Base-by-base conservation (phyloP, 2,888 invertebrate species). In the Cataglyphis cursor region DNA sequence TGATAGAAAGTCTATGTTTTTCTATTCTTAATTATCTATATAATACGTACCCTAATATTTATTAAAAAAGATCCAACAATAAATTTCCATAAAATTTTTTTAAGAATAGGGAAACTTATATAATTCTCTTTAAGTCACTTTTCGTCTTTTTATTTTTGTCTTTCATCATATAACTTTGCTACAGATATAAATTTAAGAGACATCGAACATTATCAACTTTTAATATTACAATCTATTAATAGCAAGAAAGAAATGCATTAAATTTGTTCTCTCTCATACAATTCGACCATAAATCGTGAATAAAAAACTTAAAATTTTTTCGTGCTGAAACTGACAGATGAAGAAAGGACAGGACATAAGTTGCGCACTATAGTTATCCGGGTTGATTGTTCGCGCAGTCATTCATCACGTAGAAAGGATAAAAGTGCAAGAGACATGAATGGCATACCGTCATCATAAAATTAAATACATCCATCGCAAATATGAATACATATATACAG, bases 231-330 rank as follows among this genome's bases (percentile, higher is more conserved):
- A 51, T 51, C n/a, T 35, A 21, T 51, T 31, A 70, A 51, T 35
- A 31, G n/a, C 9, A 31, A 31, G 28, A 9, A 51, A 54, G 35
- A 10, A 70, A 48, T 35, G 54, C 0, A 31, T 15, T 68, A 51
- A n/a, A 12, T 54, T 35, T 70, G 54, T 70, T 0, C 9, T 15
- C 9, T 70, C 5, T 70, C 0, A 31, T 31, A n/a, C 15, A 15
- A 70, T 15, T 70, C n/a, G n/a, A 51, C n/a, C n/a, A 68, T 31
- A 5, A 10, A n/a, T 68, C 9, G 31, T 68, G 31, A 31, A 68
- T n/a, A 51, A 15, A 15, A 68, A 68, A 51, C 15, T 68, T 4
- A 21, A 68, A 51, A 68, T 31, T 31, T 51, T 31, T 68, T 8
- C 18, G 3, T 28, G 18, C 24, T 66, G n/a, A 68, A 68, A 28